Evolutionary conservation across 2,113 vertebrate genomes (phyloP), one percentile per base, ranked within the genome.

Genomic region (Fulica atra): DNA sequence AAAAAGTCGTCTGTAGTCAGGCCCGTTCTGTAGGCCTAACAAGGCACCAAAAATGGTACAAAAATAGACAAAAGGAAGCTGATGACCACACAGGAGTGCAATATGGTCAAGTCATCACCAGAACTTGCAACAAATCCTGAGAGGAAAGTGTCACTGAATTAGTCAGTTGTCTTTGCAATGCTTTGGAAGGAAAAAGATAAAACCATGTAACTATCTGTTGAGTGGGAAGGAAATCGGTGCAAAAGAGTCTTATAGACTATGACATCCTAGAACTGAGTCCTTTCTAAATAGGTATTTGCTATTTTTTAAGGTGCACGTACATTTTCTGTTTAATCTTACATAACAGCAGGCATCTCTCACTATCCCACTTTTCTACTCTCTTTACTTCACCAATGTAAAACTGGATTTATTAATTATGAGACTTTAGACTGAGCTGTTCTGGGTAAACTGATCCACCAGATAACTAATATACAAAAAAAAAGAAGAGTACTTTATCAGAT

Each of bases 1-100:
- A 77, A 40, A 89, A 87, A 78, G 16, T 17, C n/a, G 6, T 36
- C 7, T 66, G 65, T 61, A 86, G 33, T 16, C 36, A 66, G 19
- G 1, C 21, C 23, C 0, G 0, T 57, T 81, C 56, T 40, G 46
- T 14, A 70, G 50, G 28, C 42, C 48, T 57, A 33, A 23, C 5
- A 46, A 18, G 36, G 44, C 12, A 53, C 15, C 20, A 61, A 19
- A 92, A 64, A 20, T 2, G 4, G n/a, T 25, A 73, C 5, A 33
- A 14, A 73, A 79, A 18, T 10, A 53, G n/a, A 25, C 2, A 50
- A 78, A 65, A 70, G 13, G 11, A 78, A 61, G 38, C 50, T 35
- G 26, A 18, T 7, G 74, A 66, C 8, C 42, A 17, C 13, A 54
- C 0, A 2, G 35, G 23, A 51, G 8, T 25, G 17, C 23, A 71